Conservation (phyloP, 2,113 vertebrate genomes). For the Procapra przewalskii region DNA sequence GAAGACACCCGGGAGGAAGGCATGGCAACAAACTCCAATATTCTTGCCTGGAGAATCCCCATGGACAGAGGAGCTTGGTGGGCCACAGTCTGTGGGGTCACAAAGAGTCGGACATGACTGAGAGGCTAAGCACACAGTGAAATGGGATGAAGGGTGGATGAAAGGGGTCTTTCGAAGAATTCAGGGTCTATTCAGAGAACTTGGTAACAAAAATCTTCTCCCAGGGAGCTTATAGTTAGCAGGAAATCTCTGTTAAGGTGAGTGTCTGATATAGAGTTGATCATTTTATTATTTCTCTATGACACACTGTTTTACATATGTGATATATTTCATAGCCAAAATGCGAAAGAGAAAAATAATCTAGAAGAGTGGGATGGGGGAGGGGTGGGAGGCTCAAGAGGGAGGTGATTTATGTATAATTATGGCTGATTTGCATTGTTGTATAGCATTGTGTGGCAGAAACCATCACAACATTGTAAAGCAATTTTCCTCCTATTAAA, state of each 20-base stretch:
- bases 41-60: neutral
- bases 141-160: neutral
- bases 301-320: neutral
- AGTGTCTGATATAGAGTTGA: neutral
- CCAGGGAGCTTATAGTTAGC: neutral
- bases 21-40: neutral
- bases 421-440: neutral
- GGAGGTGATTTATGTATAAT: neutral
- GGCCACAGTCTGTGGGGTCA: neutral
- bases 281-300: conserved; percentile 1
- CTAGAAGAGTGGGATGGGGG: neutral
- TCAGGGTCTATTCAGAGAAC: neutral
- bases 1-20: neutral
- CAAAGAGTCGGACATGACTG: fast-evolving
- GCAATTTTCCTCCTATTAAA: neutral
- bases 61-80: neutral
- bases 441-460: neutral
- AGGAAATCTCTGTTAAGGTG: neutral
- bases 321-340: neutral
- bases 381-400: neutral
- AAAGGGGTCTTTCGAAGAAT: neutral
- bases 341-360: neutral
- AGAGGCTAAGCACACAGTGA: neutral
- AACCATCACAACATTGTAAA: neutral
- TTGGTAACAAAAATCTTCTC: neutral